Evolutionary conservation across 2,113 vertebrate genomes (phyloP).

Genomic region (Coreoperca whiteheadi): DNA sequence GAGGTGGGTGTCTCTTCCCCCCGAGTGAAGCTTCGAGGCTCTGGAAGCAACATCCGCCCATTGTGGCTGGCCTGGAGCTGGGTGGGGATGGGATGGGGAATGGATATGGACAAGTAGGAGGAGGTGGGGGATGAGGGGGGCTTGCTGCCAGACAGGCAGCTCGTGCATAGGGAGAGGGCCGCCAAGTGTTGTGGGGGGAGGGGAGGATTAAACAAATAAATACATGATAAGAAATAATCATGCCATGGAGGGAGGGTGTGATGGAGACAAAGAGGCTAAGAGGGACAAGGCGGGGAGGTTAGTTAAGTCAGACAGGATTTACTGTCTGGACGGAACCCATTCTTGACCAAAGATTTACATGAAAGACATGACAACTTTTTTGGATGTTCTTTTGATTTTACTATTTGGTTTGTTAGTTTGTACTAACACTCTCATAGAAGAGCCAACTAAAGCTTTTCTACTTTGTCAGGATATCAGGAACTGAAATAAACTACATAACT

Average conservation of each 20-base stretch:
- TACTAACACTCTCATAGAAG: neutral
- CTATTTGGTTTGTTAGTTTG: slow-evolving; percentile 18
- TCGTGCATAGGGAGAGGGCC: slow-evolving; percentile 73
- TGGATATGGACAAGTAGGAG: slow-evolving; percentile 66
- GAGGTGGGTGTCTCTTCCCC: slow-evolving; percentile 67
- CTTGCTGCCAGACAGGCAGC: slow-evolving; percentile 80
- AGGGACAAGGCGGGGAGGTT: slow-evolving; percentile 68
- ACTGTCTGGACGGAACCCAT: slow-evolving; percentile 73
- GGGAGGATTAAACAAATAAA: slow-evolving; percentile 88
- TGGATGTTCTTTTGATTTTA: slow-evolving; percentile 32
- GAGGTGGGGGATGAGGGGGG: slow-evolving; percentile 60
- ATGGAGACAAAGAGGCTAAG: slow-evolving; percentile 85
- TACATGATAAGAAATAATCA: slow-evolving; percentile 88
- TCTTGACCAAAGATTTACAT: slow-evolving; percentile 55
- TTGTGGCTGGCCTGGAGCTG: slow-evolving; percentile 73
- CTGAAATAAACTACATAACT: slow-evolving; percentile 26
- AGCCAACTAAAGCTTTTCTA: slow-evolving; percentile 2
- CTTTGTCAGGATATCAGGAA: neutral
- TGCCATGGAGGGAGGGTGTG: slow-evolving; percentile 73
- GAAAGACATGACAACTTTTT: slow-evolving; percentile 47
- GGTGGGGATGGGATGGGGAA: slow-evolving; percentile 69
- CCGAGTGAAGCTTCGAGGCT: slow-evolving; percentile 73
- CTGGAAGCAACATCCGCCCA: slow-evolving; percentile 76
- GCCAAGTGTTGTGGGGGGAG: slow-evolving; percentile 80
- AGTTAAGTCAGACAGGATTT: slow-evolving; percentile 79